Base-by-base conservation (phyloP, 2,888 invertebrate genomes). In the Bimastos eiseni region DNA sequence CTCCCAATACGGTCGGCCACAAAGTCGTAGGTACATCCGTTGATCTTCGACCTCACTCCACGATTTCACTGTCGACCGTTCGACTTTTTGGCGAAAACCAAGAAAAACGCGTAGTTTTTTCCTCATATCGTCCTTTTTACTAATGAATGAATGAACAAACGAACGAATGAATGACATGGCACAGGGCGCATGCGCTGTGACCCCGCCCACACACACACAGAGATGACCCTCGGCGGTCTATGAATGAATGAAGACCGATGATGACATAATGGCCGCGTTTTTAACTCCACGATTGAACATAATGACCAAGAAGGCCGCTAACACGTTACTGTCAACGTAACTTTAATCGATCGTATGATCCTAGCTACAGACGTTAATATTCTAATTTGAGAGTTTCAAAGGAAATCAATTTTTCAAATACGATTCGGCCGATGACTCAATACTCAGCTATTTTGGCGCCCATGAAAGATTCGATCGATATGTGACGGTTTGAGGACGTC, bases 141-240 rank as follows among this genome's bases (percentile, higher is more conserved):
- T 86, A 86, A 86, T 86, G 86, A 86, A 86, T 86, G 86, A 86
- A 86, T 86, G 86, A 70, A 70, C 70, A n/a, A n/a, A 70, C 70
- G 70, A 70, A 70, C 70, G 70, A 70, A 70, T 70, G 70, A 70
- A 70, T 70, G 70, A 70, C 86, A 36, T 0, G 36, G 86, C 37
- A 34, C 15, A 86, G 86, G 11, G 86, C 86, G 86, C 86, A 86
- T 86, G 86, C 86, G 86, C 86, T 36, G 17, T 86, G 86, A 86
- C 86, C 86, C 86, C 86, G 86, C 86, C 86, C 37, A 86, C 86
- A 37, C 86, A 86, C 34, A 37, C 86, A 86, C 34, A 21, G 33
- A 30, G 37, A 89, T 37, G 89, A 44, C 44, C 44, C 49, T 34
- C 89, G 41, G 21, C 33, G 33, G 89, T 89, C 89, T 37, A 41